These are phyloP conservation scores for Zaprionus kolodkinae DNA, from an alignment of 1,140 invertebrate species.

Conservation along the genomic window DNA sequence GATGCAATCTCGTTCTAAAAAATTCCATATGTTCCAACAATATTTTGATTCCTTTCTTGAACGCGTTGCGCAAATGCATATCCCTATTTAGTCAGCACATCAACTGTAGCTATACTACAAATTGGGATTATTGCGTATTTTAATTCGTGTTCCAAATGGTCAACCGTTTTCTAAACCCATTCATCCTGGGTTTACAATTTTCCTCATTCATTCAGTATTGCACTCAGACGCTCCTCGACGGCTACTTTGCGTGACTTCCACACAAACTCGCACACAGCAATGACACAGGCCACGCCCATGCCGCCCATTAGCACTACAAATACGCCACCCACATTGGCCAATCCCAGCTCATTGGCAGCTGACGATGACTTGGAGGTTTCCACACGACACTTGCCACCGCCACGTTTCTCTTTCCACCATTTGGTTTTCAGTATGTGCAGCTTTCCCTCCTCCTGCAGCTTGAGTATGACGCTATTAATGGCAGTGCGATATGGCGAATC, in stretches of 20 bases:
- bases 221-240: slow-evolving; percentile 93
- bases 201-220: slow-evolving; percentile 83
- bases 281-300: slow-evolving; percentile 94
- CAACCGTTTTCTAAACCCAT: slow-evolving; percentile 65
- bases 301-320: slow-evolving; percentile 97
- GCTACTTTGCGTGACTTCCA: slow-evolving; percentile 97
- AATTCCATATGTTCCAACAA: slow-evolving; percentile 15
- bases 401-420: slow-evolving; percentile 97
- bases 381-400: slow-evolving; percentile 92
- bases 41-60: not conserved
- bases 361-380: slow-evolving; percentile 93
- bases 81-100: slow-evolving; percentile 1
- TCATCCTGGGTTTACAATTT: slow-evolving; percentile 78
- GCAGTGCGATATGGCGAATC: slow-evolving; percentile 94
- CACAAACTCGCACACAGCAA: slow-evolving; percentile 95
- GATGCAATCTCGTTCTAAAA: slow-evolving; percentile 10
- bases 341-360: slow-evolving; percentile 92
- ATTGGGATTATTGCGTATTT: slow-evolving; percentile 28
- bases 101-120: slow-evolving; percentile 22
- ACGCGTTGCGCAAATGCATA: not conserved
- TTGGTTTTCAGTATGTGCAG: slow-evolving; percentile 96
- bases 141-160: slow-evolving; percentile 42
- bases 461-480: slow-evolving; percentile 94
- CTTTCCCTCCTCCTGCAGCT: slow-evolving; percentile 96
- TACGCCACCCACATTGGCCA: slow-evolving; percentile 97